These are phyloP conservation scores for Clarias gariepinus DNA, from an alignment of 2,113 vertebrate genomes.

Conservation along the genomic window DNA sequence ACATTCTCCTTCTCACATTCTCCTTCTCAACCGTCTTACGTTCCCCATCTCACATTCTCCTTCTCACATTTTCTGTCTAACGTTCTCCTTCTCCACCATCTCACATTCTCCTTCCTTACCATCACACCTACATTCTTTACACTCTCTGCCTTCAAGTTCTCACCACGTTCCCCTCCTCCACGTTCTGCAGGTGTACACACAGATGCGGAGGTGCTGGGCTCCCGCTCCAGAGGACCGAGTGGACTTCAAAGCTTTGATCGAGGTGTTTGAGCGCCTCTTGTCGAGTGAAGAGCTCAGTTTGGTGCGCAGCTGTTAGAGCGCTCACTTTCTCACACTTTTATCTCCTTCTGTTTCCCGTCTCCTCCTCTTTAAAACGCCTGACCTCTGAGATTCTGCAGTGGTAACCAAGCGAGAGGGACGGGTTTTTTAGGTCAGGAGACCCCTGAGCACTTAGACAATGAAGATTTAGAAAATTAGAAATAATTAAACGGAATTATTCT, in stretches of 20 bases:
- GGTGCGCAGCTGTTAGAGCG: neutral
- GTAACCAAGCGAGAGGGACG: too few species aligned
- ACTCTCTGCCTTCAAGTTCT: neutral
- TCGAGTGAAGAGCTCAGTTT: constrained; percentile 53
- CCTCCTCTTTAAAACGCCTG: neutral
- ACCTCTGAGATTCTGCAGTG: neutral
- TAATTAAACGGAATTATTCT: neutral
- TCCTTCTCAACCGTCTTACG: neutral
- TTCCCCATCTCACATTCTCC: neutral
- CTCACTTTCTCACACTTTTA: neutral
- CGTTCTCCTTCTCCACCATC: too few species aligned
- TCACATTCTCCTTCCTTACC: too few species aligned
- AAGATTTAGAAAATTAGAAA: neutral
- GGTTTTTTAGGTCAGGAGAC: neutral
- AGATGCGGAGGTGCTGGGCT: constrained; percentile 82
- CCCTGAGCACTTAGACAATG: neutral
- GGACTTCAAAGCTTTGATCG: constrained; percentile 82
- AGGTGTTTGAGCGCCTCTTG: constrained; percentile 79
- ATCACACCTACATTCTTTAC: too few species aligned
- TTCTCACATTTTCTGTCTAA: neutral
- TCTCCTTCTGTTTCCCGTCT: neutral
- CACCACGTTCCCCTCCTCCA: neutral
- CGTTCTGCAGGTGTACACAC: constrained; percentile 72
- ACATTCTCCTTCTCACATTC: neutral
- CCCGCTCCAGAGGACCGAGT: constrained; percentile 71